Conservation (phyloP, 1,140 invertebrate genomes). For the Berghia stephanieae region DNA sequence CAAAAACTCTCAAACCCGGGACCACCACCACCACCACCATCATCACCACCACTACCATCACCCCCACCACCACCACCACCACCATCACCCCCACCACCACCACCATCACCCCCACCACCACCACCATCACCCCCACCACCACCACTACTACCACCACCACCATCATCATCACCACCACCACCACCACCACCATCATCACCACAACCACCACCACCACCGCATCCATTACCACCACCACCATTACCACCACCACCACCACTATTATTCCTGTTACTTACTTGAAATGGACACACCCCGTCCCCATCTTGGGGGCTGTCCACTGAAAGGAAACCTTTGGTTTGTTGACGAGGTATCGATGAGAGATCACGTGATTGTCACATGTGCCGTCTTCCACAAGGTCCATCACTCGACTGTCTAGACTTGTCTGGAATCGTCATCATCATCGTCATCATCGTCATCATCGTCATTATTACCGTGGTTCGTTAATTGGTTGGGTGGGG, state of each 20-base stretch:
- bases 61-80: no score
- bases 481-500: constrained; percentile 6
- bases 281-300: constrained; percentile 57
- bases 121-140: no score
- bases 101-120: no score
- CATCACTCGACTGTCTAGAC: constrained; percentile 28
- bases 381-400: constrained; percentile 40
- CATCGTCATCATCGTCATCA: background rate
- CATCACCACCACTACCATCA: no score
- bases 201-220: no score
- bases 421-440: constrained; percentile 26
- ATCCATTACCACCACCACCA: no score
- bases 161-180: no score
- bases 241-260: background rate
- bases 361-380: constrained; percentile 53
- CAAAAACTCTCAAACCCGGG: no score
- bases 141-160: no score
- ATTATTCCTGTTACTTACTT: constrained; percentile 46
- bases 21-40: no score
- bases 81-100: no score
- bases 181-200: no score
- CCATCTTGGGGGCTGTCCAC: constrained; percentile 56
- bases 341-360: constrained; percentile 47
- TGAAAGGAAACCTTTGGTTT: constrained; percentile 50
- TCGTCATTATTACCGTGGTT: background rate